Base-by-base conservation (phyloP, 2,113 vertebrate genomes). In the Corvus hawaiiensis region DNA sequence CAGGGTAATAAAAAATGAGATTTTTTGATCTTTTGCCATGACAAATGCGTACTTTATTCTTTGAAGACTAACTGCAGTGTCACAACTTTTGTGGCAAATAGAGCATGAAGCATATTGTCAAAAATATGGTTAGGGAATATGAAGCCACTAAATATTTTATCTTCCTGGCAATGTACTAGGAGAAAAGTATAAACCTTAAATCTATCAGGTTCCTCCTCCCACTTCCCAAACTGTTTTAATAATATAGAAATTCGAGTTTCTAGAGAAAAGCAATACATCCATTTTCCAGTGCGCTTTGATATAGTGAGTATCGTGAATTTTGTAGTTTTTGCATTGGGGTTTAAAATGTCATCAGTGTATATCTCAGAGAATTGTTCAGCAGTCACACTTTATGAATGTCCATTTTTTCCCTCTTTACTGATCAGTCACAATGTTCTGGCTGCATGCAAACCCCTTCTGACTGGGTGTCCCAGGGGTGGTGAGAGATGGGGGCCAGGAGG, bases 61-160 rank as follows among this genome's bases (percentile, higher is more conserved):
- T 92, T 89, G 87, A 97, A 97, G 93, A 92, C 81, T 69, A 51
- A 97, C 91, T 97, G 84, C 86, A 80, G 84, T 79, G 79, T 95
- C 95, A 77, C 87, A 96, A 92, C 88, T 95, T 95, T 92, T 96
- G 94, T 97, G 83, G 93, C 91, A 97, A 96, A 95, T 63, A 96
- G 91, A 97, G 90, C 95, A 95, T 91, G 93, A 97, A 96, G 91
- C 94, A 78, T 95, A 94, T 96, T 97, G 96, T 96, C 96, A 97
- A 96, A 97, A 95, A 95, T 91, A 93, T 92, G 89, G 93, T 97
- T 97, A 92, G 96, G 93, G 95, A 97, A 94, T 95, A 92, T 82
- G 94, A 85, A 97, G 78, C 95, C 76, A 44, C 91, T 96, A 96
- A 96, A 96, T 96, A 93, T 97, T 98, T 98, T 96, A 96, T 97